Conservation (phyloP, 2,113 vertebrate species). For the Ramphastos sulfuratus region DNA sequence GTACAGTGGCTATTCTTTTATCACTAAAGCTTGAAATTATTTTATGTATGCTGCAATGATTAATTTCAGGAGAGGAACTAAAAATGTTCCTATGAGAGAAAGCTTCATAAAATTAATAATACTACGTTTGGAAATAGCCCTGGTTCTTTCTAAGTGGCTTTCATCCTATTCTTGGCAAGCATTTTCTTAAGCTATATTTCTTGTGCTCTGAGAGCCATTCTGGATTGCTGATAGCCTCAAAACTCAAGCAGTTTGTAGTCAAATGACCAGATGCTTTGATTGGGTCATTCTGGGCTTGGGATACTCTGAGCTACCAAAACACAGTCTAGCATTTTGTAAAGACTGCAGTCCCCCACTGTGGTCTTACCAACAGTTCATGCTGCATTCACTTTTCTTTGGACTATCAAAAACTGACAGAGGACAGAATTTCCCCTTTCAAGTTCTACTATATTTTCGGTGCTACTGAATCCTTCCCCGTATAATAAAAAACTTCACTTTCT, state of each 20-base stretch:
- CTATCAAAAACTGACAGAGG: background rate
- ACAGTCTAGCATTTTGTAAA: background rate
- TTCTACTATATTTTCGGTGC: background rate
- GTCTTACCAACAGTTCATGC: background rate
- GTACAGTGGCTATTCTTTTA: background rate
- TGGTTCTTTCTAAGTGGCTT: background rate
- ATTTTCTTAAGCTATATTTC: background rate
- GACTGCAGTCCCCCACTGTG: background rate
- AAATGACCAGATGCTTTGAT: constrained; percentile 3
- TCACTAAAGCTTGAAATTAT: constrained; percentile 40
- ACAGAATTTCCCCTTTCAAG: background rate
- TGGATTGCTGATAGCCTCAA: background rate
- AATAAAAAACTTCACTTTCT: background rate
- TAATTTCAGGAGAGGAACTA: background rate
- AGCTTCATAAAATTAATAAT: background rate
- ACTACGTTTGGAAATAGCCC: background rate
- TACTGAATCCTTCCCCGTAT: background rate
- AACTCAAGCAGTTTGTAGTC: background rate
- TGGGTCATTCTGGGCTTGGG: background rate
- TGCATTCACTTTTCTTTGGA: background rate
- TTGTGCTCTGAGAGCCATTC: background rate
- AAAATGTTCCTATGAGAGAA: background rate
- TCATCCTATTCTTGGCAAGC: constrained; percentile 5
- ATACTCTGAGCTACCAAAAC: background rate
- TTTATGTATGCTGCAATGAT: background rate